Conservation (phyloP, 2,888 invertebrate species). For the Desoria tigrina region DNA sequence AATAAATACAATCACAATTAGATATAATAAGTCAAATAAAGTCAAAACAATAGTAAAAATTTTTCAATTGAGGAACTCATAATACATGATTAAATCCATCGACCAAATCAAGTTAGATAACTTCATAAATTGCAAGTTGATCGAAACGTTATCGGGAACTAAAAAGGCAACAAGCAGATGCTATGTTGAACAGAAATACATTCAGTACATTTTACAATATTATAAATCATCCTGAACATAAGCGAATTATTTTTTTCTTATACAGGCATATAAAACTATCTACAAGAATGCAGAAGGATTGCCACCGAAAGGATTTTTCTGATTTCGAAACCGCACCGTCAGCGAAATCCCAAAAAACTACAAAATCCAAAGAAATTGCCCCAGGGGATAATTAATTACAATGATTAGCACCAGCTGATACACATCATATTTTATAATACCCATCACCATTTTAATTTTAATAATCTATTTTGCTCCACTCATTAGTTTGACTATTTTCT, state of each 20-base stretch:
- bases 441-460: not conserved
- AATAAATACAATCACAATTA: too few species aligned
- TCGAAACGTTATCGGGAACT: too few species aligned
- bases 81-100: too few species aligned
- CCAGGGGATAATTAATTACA: too few species aligned
- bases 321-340: slow-evolving; percentile 95
- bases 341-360: slow-evolving; percentile 96
- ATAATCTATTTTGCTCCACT: not conserved
- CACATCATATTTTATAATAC: slow-evolving; percentile 10
- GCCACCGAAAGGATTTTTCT: slow-evolving; percentile 89
- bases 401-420: too few species aligned
- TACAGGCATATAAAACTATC: slow-evolving; percentile 54
- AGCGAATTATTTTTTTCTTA: not conserved
- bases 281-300: slow-evolving; percentile 97
- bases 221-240: not conserved
- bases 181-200: too few species aligned
- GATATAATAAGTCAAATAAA: too few species aligned
- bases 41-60: too few species aligned
- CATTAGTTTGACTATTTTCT: not conserved
- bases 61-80: too few species aligned
- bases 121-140: too few species aligned
- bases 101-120: too few species aligned
- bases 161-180: too few species aligned
- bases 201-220: not conserved
- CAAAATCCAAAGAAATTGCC: not conserved